Evolutionary conservation across 2,888 invertebrate genomes (phyloP).

Genomic region (Pristionchus japonicus): DNA sequence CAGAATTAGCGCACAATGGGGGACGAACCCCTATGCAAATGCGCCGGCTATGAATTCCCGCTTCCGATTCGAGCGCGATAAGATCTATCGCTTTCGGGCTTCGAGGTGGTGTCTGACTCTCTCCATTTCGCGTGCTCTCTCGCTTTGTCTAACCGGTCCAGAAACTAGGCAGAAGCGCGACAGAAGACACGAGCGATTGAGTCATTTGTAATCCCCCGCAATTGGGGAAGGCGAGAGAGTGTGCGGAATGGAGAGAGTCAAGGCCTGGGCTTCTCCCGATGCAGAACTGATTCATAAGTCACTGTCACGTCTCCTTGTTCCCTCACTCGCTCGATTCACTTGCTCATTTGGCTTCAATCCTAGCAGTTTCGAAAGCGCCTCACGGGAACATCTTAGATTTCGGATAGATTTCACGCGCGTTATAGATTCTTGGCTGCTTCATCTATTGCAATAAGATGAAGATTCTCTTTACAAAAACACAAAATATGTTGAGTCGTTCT

Average conservation of each 20-base stretch:
- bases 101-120: constrained; percentile 14
- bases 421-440: neutral
- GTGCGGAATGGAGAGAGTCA: neutral
- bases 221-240: neutral
- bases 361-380: neutral
- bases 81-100: constrained; percentile 21
- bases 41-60: constrained; percentile 29
- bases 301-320: constrained; percentile 21
- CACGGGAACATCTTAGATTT: no score
- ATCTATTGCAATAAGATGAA: neutral
- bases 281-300: constrained; percentile 4
- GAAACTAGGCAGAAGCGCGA: no score
- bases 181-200: no score
- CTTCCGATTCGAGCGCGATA: constrained; percentile 28
- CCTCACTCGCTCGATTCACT: neutral
- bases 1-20: no score
- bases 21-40: constrained; percentile 27
- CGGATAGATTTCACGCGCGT: neutral
- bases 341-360: neutral
- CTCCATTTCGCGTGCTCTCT: neutral
- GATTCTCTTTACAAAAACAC: neutral
- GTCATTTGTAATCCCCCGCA: no score
- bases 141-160: no score
- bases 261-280: neutral
- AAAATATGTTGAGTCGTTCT: no score